Conservation (phyloP, 2,888 invertebrate species). For the Onchidella celtica region DNA sequence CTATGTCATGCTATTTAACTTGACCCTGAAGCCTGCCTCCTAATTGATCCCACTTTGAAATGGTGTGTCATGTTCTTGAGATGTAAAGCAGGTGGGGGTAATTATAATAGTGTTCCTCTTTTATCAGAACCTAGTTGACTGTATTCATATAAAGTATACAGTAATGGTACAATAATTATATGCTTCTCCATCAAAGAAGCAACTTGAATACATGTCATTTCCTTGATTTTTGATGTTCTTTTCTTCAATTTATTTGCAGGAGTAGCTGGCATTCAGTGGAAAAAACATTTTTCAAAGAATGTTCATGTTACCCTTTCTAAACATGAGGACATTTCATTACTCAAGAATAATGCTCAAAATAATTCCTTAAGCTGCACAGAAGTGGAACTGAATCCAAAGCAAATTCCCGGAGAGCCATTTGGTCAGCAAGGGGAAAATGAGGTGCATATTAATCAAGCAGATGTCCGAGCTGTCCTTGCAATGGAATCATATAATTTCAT, state of each 20-base stretch:
- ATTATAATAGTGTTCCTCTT: no score
- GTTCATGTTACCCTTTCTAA: conserved; percentile 65
- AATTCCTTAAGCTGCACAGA: conserved; percentile 54
- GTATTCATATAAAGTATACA: no score
- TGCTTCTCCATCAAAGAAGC: no score
- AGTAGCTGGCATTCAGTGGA: conserved; percentile 69
- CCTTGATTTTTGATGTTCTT: no score
- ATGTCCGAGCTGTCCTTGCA: conserved; percentile 62
- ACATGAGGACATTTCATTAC: conserved; percentile 43
- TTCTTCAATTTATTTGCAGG: conserved; percentile 60
- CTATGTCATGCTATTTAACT: no score
- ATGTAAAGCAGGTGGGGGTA: no score
- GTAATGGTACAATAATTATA: no score
- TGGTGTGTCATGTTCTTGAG: no score
- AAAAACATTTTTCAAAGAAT: conserved; percentile 57
- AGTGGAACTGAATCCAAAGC: conserved; percentile 54
- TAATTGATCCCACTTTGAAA: no score
- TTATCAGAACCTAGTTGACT: no score
- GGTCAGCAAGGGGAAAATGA: conserved; percentile 54
- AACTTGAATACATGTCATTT: no score
- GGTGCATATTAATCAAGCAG: conserved; percentile 60
- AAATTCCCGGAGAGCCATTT: conserved; percentile 58
- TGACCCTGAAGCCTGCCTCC: no score
- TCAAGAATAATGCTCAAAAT: conserved; percentile 56
- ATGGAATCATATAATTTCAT: conserved; percentile 71